phyloP scores from a whole-genome alignment of 1,140 invertebrate species.

The Cheumatopsyche charites region DNA sequence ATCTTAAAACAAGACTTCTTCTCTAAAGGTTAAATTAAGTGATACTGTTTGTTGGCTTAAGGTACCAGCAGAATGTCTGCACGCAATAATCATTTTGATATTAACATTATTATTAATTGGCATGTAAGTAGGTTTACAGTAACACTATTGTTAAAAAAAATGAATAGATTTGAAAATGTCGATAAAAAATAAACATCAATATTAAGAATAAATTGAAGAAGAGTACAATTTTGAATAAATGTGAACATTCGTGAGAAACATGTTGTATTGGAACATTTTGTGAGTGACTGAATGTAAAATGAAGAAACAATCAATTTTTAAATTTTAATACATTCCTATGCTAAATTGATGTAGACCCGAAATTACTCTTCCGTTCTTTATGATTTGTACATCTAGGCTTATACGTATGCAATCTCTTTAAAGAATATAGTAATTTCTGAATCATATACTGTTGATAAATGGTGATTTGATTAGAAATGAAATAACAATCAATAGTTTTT shows the following conservation, averaged over 20 bases:
- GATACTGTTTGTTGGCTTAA: slow-evolving; percentile 21
- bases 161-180: slow-evolving; percentile 4
- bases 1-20: slow-evolving; percentile 13
- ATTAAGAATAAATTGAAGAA: slow-evolving; percentile 6
- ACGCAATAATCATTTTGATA: slow-evolving; percentile 28
- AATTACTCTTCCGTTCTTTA: no score
- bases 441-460: neutral
- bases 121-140: slow-evolving; percentile 13
- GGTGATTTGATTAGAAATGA: neutral
- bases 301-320: slow-evolving; percentile 12
- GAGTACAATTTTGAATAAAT: slow-evolving; percentile 7
- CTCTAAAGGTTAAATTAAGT: slow-evolving; percentile 20
- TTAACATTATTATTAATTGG: slow-evolving; percentile 2
- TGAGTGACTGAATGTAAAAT: slow-evolving; percentile 6
- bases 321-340: slow-evolving; percentile 18
- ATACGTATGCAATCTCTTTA: no score
- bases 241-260: neutral
- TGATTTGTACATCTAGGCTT: no score
- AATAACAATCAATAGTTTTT: no score
- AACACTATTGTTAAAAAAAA: neutral
- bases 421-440: neutral
- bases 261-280: neutral
- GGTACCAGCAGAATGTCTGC: slow-evolving; percentile 18
- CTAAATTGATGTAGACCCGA: no score
- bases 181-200: neutral